Base-by-base conservation (phyloP, 1,140 invertebrate species). In the Drosophila navojoa region DNA sequence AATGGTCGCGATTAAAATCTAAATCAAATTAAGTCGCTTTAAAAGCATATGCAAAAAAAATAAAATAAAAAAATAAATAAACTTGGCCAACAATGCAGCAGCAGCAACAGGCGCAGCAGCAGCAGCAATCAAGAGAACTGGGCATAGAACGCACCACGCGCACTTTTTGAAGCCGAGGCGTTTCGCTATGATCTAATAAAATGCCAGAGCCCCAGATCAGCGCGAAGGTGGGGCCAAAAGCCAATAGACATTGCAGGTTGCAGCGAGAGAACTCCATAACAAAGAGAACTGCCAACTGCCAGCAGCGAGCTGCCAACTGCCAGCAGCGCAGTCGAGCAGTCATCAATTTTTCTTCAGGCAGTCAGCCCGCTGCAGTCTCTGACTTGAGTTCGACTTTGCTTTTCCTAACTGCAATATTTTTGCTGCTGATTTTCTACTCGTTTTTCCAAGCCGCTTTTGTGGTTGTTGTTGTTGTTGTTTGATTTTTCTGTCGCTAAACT, bases 11-110 rank as follows among this genome's bases (percentile, higher is more conserved):
- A 87, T 86, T 82, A 79, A 87, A 87, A 87, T 87, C 79, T 87
- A 86, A 86, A 86, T 87, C 82, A 86, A 86, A 87, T 86, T 87
- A 87, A 86, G 82, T 87, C 82, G 82, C 82, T 87, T 79, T 76
- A 87, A 86, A 82, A 86, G 82, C 82, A 79, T 87, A 86, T 82
- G 82, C 82, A 87, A 87, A 86, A 69, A 71, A 11, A 22, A 13
- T 42, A 29, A 27, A 53, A 38, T 40, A 47, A 74, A 54, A 68
- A 44, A 32, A 25, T 47, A 67, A 64, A 50, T 2, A 16, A 45
- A 63, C 59, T 59, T 57, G 67, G 63, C 52, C 81, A 84, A 84
- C 64, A 79, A 84, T 76, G 68, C 67, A 71, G 40, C 55, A 22
- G 54, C 54, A 45, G 47, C 61, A 59, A 10, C 38, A 32, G 45